Base-by-base conservation (phyloP, 1,140 invertebrate genomes). In the Papilio aristodemus region DNA sequence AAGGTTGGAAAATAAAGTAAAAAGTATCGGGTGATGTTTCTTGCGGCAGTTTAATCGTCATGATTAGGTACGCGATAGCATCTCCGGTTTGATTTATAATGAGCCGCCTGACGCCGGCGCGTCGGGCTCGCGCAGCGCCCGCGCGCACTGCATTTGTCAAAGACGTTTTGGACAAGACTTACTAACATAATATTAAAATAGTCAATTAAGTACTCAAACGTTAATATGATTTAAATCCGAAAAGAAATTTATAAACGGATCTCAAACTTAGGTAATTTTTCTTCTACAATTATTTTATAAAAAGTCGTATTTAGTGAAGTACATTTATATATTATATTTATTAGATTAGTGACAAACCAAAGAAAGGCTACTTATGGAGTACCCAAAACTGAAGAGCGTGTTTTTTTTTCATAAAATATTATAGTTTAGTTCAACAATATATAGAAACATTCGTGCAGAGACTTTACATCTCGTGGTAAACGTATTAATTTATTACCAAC, bases 31-130 rank as follows among this genome's bases (percentile, higher is more conserved):
- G 38, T 64, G 60, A 64, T 66, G 22, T 43, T 66, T 66, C 63
- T 66, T 66, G 63, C n/a, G 63, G 68, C 64, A 27, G 67, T 69
- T 70, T 75, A 75, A 75, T 66, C 62, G 62, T 66, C 63, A 41
- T 75, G 72, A 76, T 78, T 78, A 76, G 77, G 76, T 74, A 74
- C 25, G 68, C 74, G 77, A 78, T 78, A 76, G 72, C 70, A 78
- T 78, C 77, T 68, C 67, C 37, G 59, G 71, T 72, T 74, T 78
- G 74, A 78, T 78, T 76, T 76, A 78, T 76, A 73, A 74, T 71
- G 72, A 78, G 74, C 74, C 39, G 63, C 41, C 63, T 66, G 63
- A 66, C 63, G 63, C 68, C 64, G 72, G 67, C 72, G 76, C 72
- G 39, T 66, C 76, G 70, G 71, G 54, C 69, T 38, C 58, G 43